Conservation (phyloP, 2,113 vertebrate species). For the Australoheros scitulus region DNA sequence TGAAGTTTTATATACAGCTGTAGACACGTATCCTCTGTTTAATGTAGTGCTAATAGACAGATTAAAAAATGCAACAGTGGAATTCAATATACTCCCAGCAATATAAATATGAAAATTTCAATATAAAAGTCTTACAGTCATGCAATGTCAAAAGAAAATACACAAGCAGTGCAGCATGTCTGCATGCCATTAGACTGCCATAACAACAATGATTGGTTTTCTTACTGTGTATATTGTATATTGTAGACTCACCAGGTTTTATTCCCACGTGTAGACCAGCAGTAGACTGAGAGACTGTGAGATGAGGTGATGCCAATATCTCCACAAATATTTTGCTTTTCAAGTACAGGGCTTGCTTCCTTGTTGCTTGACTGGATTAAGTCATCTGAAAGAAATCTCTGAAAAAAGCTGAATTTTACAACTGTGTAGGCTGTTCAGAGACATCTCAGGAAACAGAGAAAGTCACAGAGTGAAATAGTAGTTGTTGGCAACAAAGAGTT, state of each 20-base stretch:
- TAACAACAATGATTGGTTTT: not conserved
- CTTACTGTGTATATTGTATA: not conserved
- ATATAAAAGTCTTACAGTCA: not conserved
- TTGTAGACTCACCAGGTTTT: not conserved
- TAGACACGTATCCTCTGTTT: accelerated
- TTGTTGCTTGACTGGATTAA: not conserved
- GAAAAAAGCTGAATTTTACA: not conserved
- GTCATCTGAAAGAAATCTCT: not conserved
- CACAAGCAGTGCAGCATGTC: not conserved
- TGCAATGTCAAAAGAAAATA: not conserved
- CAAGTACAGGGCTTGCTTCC: not conserved
- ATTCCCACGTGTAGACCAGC: not conserved
- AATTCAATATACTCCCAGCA: too few species aligned
- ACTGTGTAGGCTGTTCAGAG: not conserved
- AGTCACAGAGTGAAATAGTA: not conserved
- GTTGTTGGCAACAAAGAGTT: not conserved
- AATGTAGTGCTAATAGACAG: not conserved
- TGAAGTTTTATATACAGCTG: not conserved
- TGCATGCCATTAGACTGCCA: too few species aligned
- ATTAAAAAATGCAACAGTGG: not conserved
- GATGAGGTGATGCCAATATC: not conserved
- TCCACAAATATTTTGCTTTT: not conserved
- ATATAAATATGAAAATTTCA: not conserved
- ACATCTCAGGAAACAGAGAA: not conserved
- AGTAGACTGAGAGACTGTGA: not conserved